Percentiles rank a stretch among this genome's conserved stretches.
Evolutionary conservation across 2,888 invertebrate species (phyloP).

Genomic region (Lacanobia oleracea): DNA sequence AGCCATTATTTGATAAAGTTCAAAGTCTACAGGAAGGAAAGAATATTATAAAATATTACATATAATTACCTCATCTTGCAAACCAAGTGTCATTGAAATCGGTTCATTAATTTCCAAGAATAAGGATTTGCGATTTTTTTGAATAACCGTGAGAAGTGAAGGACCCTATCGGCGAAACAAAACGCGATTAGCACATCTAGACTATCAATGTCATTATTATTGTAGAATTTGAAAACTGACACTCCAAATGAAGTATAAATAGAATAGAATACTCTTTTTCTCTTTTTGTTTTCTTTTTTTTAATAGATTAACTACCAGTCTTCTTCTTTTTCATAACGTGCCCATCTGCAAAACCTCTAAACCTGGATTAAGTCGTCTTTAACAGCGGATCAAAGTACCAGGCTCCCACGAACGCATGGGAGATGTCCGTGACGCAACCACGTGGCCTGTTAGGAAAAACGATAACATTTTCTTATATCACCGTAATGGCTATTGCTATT

Average conservation of each 20-base stretch:
- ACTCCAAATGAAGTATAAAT: too few species aligned
- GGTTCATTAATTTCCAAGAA: too few species aligned
- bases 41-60: not conserved
- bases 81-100: too few species aligned
- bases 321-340: not conserved
- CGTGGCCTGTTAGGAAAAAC: constrained; percentile 47
- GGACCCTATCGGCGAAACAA: too few species aligned
- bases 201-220: too few species aligned
- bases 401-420: constrained; percentile 38
- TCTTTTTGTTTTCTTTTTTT: too few species aligned
- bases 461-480: constrained; percentile 53
- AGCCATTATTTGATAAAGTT: not conserved
- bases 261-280: too few species aligned
- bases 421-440: constrained; percentile 30
- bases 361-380: constrained; percentile 54
- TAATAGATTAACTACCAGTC: not conserved
- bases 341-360: constrained; percentile 12
- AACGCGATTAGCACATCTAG: too few species aligned
- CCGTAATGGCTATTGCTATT: constrained; percentile 49
- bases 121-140: too few species aligned
- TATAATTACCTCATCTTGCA: not conserved
- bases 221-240: too few species aligned
- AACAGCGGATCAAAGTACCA: constrained; percentile 51
- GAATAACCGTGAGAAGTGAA: too few species aligned
- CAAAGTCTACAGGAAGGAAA: not conserved